Base-by-base conservation (phyloP, 1,140 invertebrate species). In the Caenorhabditis tropicalis region DNA sequence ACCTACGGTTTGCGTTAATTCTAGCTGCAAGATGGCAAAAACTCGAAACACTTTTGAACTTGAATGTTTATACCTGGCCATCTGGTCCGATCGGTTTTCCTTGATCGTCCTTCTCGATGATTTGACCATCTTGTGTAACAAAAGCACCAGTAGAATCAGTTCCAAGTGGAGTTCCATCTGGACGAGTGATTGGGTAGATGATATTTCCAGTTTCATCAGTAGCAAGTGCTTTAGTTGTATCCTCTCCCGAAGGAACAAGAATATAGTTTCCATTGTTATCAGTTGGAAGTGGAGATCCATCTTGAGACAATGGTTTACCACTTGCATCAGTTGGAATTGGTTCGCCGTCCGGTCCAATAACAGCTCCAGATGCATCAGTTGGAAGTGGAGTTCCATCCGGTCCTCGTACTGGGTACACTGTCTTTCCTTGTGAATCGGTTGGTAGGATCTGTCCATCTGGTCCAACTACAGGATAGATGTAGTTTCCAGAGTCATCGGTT, bases 31-130 rank as follows among this genome's bases (percentile, higher is more conserved):
- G n/a, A 43, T 43, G 39, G 12, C 12, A 43, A 43, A 12, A 6
- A 12, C 39, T 43, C 39, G 5, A 43, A 43, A 43, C 12, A 43
- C 39, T 43, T 12, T 43, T 43, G 12, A 43, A 43, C 12, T 43
- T 12, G 12, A 12, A 43, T 43, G 39, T 43, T 43, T 12, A 81
- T 39, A 83, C 48, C 9, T 2, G 7, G 49, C 86, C 84, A 43
- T 87, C 86, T 1, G 84, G 84, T 65, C 84, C 84, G 33, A 86
- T 16, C 19, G 86, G 86, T 46, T 65, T 82, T 31, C 86, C 86
- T 21, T 49, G n/a, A 2, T 60, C 84, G 39, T 86, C 86, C 4
- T 9, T 81, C 4, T 49, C 19, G 16, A 86, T 70, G 5, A 70
- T 29, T 21, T 82, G 16, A 65, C 86, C 86, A 82, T n/a, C 46